Evolutionary conservation across 2,113 vertebrate species (phyloP).

Genomic region (Heteronetta atricapilla): DNA sequence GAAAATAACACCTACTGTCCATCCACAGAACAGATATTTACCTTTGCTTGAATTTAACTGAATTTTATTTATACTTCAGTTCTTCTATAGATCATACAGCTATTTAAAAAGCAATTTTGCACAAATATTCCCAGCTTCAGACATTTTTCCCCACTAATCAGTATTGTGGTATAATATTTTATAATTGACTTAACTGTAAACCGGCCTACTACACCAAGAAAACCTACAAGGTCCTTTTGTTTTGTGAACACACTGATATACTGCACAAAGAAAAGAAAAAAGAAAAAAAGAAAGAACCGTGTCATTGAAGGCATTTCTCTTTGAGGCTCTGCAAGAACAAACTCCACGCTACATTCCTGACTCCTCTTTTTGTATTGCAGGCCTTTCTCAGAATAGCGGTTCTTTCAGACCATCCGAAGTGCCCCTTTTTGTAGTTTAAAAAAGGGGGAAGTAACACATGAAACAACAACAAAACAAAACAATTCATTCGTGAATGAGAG

Average conservation of each 20-base stretch:
- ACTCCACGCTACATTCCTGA: not conserved
- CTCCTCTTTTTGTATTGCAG: not conserved
- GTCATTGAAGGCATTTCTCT: not conserved
- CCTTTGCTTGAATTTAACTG: not conserved
- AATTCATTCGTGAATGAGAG: not conserved
- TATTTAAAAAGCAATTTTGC: not conserved
- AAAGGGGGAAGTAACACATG: not conserved
- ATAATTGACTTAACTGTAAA: not conserved
- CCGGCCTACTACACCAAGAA: not conserved
- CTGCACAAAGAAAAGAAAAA: too few relatives aligned
- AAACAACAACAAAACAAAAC: not conserved
- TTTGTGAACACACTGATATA: not conserved
- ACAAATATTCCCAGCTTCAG: not conserved
- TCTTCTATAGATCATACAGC: not conserved
- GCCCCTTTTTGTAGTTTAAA: not conserved
- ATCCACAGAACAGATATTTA: not conserved
- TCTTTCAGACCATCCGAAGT: not conserved
- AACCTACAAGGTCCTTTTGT: not conserved
- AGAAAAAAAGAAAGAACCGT: not conserved
- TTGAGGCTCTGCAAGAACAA: not conserved
- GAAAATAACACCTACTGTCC: rapidly evolving
- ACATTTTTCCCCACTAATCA: not conserved
- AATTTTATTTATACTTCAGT: not conserved
- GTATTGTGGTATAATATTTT: not conserved
- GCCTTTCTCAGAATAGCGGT: not conserved